Conservation (phyloP, 2,797 vertebrate species). For the Enteromius fasciolatus region DNA sequence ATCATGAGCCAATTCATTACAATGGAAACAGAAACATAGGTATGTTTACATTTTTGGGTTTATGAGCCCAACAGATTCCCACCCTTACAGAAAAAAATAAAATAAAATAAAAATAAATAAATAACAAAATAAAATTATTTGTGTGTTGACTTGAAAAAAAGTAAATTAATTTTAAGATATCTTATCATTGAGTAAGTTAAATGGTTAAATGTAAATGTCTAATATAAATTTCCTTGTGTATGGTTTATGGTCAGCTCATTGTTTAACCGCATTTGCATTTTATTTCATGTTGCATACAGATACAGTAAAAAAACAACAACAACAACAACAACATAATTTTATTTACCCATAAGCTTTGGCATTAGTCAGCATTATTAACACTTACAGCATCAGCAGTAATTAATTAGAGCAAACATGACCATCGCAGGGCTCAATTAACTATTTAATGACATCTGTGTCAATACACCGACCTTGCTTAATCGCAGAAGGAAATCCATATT, state of each 20-base stretch:
- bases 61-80: not conserved
- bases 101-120: too few relatives aligned
- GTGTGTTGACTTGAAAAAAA: not conserved
- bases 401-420: conserved; percentile 20
- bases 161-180: not conserved
- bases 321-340: not conserved
- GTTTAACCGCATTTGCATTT: too few relatives aligned
- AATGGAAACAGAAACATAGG: not conserved
- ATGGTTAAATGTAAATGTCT: not conserved
- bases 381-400: conserved; percentile 15
- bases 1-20: not conserved
- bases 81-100: not conserved
- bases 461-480: conserved; percentile 3
- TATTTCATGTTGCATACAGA: not conserved
- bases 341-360: not conserved
- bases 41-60: not conserved
- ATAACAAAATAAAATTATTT: not conserved
- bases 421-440: conserved; percentile 1
- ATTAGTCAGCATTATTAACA: conserved; percentile 15
- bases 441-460: conserved; percentile 23
- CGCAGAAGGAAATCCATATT: conserved; percentile 35
- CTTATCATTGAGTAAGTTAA: too few relatives aligned
- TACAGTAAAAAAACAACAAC: not conserved
- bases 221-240: not conserved
- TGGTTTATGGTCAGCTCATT: not conserved